Base-by-base conservation (phyloP, 1,140 invertebrate species). In the Sinonovacula constricta region DNA sequence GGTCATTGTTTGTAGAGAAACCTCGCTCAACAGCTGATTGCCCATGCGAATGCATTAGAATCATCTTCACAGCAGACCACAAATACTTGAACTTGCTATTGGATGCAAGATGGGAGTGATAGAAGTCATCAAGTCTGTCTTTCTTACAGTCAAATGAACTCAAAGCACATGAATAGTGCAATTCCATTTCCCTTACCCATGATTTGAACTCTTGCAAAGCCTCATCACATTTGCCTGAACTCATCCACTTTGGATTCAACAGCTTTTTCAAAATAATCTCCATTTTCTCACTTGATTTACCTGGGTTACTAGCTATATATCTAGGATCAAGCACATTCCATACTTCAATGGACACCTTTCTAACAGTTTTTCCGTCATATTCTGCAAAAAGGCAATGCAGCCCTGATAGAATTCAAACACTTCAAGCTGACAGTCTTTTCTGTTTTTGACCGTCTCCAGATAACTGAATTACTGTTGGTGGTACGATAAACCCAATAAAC, bases 321-420 rank as follows among this genome's bases (percentile, higher is more conserved):
- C 28, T 24, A 49, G 63, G 63, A 51, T 66, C 34, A 66, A 51
- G 34, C 24, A 39, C 63, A 66, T 66, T 66, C 28, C 63, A 51
- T 60, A 72, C 76, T 79, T 70, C 57, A 70, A 62, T 12, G 56
- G 76, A 26, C 63, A 60, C 57, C 67, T 79, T 66, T 79, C 66
- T 24, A 70, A 56, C 26, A 79, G 51, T 49, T 67, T 66, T 18
- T 45, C 34, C 28, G 34, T 24, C 63, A 57, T 56, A 31, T 36
- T 56, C 15, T 33, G 49, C 26, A 57, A 66, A 49, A 45, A 66
- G 31, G 30, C 28, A 39, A 54, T 54, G 30, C 62, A 60, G 18
- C 45, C 69, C n/a, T 72, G 36, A 49, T 56, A 33, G 39, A 72
- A 72, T 51, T 62, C 57, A n/a, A 72, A 72, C 34, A 51, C 56